These are phyloP conservation scores for Myrmecobius fasciatus DNA, from an alignment of 2,113 vertebrate genomes.

Conservation along the genomic window DNA sequence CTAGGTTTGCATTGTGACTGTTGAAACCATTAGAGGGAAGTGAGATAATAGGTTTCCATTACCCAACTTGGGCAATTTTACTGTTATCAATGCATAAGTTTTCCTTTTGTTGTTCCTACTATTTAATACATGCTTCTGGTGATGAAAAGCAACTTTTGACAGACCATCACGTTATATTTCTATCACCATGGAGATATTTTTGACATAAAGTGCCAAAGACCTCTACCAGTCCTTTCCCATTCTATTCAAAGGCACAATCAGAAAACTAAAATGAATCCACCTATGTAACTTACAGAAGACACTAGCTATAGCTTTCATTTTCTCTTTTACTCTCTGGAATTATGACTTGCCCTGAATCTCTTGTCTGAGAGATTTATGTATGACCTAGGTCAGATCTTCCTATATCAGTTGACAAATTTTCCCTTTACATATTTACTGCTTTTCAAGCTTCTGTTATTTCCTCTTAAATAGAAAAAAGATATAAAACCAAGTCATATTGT, in stretches of 20 bases:
- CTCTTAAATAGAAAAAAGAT: constrained; percentile 84
- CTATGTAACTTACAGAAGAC: constrained; percentile 77
- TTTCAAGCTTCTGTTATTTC: constrained; percentile 78
- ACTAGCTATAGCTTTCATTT: constrained; percentile 84
- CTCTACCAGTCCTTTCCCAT: constrained; percentile 75
- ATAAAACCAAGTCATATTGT: constrained; percentile 69
- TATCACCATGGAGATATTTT: constrained; percentile 80
- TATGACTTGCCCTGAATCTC: constrained; percentile 88
- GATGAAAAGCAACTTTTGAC: constrained; percentile 68
- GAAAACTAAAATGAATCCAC: constrained; percentile 86
- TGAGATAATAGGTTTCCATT: constrained; percentile 43
- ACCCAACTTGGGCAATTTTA: neutral
- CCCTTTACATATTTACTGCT: constrained; percentile 91
- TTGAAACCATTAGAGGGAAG: neutral
- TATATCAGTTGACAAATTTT: constrained; percentile 90
- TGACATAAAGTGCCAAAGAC: constrained; percentile 66
- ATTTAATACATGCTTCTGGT: constrained; percentile 75
- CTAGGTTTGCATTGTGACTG: neutral
- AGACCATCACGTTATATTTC: constrained; percentile 73
- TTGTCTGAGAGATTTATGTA: constrained; percentile 90
- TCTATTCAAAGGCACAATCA: constrained; percentile 84
- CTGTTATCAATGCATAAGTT: constrained; percentile 64
- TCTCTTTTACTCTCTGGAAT: constrained; percentile 90
- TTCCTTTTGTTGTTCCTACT: constrained; percentile 61
- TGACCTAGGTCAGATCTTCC: constrained; percentile 91